Evolutionary conservation across 2,888 invertebrate species (phyloP), one percentile per base, ranked within the genome.

Genomic region (Argyresthia albistria): DNA sequence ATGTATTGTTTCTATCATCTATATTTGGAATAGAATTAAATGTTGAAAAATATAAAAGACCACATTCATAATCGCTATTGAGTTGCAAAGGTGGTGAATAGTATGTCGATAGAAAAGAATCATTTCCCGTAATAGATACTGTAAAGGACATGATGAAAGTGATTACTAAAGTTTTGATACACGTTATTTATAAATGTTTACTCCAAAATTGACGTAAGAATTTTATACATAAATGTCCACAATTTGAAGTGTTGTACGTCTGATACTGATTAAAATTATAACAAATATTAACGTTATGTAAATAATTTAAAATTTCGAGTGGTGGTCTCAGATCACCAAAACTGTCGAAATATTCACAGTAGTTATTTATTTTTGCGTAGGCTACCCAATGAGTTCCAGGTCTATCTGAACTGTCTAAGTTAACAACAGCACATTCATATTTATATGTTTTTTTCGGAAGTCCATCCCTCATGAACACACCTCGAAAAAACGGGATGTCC

Each of bases 361-460:
- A 36, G 47, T 64, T 54, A 35, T 57, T 56, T 6, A 59, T 53
- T 61, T 73, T 72, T 36, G 55, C 60, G 57, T 70, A 73, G 47
- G 67, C 62, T 59, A 69, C 63, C 71, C 74, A 69, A 59, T 76
- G 71, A 25, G 70, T 69, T 8, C 72, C 70, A 35, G 48, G n/a
- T 12, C 55, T 56, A 15, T 42, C 46, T n/a, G 55, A 51, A 39
- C 50, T 46, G 58, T 69, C 70, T 51, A 70, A 59, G 62, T 71
- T 69, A 8, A 58, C 15, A 8, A 58, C 49, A 1, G 53, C 63
- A 37, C 60, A 57, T 57, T 65, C 65, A 39, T 55, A 61, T 52
- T 53, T 36, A 47, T 45, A 15, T 12, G 58, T 50, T 16, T 46
- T 54, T 15, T 9, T 43, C 7, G 71, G 78, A 37, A 60, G 49